Conservation (phyloP, 2,888 invertebrate species). For the Scotopteryx bipunctaria region DNA sequence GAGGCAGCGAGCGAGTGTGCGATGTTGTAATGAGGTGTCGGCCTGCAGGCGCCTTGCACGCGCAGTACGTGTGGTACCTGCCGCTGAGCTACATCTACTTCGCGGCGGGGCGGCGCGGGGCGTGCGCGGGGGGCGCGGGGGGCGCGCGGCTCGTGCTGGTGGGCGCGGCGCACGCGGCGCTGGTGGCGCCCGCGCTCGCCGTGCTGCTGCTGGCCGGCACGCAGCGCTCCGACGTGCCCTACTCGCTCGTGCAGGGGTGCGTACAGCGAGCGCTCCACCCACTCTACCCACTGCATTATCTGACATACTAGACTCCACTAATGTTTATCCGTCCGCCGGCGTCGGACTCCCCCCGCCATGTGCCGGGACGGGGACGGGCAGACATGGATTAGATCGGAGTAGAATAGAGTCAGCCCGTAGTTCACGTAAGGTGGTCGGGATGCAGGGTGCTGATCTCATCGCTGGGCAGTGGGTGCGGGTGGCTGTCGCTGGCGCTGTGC, state of each 20-base stretch:
- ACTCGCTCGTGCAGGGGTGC: slow-evolving; percentile 31
- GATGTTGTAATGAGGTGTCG: background rate
- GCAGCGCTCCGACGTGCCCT: slow-evolving; percentile 7
- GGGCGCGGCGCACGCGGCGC: slow-evolving; percentile 40
- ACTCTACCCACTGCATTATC: no score
- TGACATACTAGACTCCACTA: no score
- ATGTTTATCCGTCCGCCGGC: no score
- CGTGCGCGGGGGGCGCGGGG: slow-evolving; percentile 16
- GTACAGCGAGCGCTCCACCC: slow-evolving; percentile 1
- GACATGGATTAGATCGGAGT: no score
- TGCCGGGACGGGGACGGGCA: no score
- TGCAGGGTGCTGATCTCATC: slow-evolving; percentile 58
- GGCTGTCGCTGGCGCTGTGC: slow-evolving; percentile 62
- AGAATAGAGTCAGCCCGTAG: no score
- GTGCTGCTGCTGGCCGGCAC: slow-evolving; percentile 23
- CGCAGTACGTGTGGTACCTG: slow-evolving; percentile 48
- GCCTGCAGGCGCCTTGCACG: slow-evolving; percentile 50
- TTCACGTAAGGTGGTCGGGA: no score
- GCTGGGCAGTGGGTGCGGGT: slow-evolving; percentile 61
- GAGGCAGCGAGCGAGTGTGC: background rate
- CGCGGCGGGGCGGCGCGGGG: slow-evolving; percentile 39
- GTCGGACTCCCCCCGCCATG: background rate
- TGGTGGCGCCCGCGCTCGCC: slow-evolving; percentile 48
- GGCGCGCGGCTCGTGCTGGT: slow-evolving; percentile 32
- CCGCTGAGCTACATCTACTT: slow-evolving; percentile 58